phyloP scores from a whole-genome alignment of 2,797 vertebrate genomes.

The Gambelia wislizenii region DNA sequence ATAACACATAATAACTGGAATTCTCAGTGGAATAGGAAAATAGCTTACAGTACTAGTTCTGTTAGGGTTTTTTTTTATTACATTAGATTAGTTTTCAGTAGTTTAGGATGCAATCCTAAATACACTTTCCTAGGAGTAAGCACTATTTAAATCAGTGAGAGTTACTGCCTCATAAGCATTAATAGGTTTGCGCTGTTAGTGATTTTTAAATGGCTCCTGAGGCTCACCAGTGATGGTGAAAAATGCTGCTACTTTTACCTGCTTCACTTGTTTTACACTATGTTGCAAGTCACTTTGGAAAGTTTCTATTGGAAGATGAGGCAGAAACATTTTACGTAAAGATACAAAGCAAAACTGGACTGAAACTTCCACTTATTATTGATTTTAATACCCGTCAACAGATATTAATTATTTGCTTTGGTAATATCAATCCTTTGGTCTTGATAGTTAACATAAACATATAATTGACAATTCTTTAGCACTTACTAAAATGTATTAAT shows the following conservation, averaged over 20 bases:
- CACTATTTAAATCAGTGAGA: no score
- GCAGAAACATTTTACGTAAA: not conserved
- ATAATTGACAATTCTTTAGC: not conserved
- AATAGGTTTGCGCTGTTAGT: not conserved
- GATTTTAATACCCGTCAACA: constrained; percentile 4
- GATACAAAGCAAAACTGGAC: not conserved
- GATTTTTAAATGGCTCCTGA: not conserved
- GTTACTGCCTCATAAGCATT: no score
- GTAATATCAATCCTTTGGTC: not conserved
- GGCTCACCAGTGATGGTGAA: not conserved
- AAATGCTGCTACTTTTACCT: not conserved
- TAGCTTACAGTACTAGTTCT: no score
- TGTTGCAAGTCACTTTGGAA: not conserved
- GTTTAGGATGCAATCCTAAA: no score
- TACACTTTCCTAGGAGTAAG: no score
- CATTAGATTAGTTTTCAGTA: no score
- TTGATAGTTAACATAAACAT: not conserved
- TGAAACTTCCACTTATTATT: constrained; percentile 6
- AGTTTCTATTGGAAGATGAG: not conserved
- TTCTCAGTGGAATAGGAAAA: no score
- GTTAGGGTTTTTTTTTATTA: no score
- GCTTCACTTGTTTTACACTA: not conserved
- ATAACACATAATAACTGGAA: no score
- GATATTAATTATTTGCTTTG: not conserved
- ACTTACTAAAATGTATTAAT: not conserved